A percentile compares a stretch with the other conserved stretches of the same genome.
Conservation (phyloP, 2,888 invertebrate species). For the Chalcis sispes region DNA sequence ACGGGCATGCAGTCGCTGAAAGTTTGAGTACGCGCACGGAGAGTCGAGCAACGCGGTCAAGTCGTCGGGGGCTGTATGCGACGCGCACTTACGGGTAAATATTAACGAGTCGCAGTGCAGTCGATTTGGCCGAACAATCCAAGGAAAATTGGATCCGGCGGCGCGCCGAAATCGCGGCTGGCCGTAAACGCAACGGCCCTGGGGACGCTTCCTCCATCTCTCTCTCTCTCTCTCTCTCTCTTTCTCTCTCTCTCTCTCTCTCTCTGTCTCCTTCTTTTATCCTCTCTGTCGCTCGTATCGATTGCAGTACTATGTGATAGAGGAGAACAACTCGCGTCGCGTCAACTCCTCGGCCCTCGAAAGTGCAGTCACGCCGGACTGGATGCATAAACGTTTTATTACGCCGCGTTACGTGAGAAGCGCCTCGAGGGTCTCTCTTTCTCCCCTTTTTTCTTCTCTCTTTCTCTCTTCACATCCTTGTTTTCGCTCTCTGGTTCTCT, state of each 20-base stretch:
- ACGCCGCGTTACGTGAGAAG: constrained; percentile 59
- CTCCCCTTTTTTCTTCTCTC: not conserved
- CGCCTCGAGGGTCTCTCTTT: not conserved
- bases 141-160: constrained; percentile 68
- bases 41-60: too few species aligned
- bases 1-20: too few species aligned
- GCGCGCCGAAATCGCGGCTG: constrained; percentile 71
- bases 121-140: constrained; percentile 60
- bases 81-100: too few species aligned
- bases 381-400: constrained; percentile 63
- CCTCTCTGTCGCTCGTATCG: constrained; percentile 18
- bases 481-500: too few species aligned
- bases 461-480: not conserved
- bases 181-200: constrained; percentile 1
- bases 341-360: constrained; percentile 79
- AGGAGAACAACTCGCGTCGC: constrained; percentile 77
- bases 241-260: too few species aligned
- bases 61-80: too few species aligned
- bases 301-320: not conserved
- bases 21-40: too few species aligned
- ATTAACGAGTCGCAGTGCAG: constrained; percentile 40
- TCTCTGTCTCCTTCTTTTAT: too few species aligned
- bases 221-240: too few species aligned
- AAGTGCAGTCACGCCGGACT: constrained; percentile 78
- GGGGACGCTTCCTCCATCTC: not conserved